Evolutionary conservation across 2,797 vertebrate genomes (phyloP), one percentile per base, ranked within the genome.

Genomic region (Xiphorhynchus erythropygius): DNA sequence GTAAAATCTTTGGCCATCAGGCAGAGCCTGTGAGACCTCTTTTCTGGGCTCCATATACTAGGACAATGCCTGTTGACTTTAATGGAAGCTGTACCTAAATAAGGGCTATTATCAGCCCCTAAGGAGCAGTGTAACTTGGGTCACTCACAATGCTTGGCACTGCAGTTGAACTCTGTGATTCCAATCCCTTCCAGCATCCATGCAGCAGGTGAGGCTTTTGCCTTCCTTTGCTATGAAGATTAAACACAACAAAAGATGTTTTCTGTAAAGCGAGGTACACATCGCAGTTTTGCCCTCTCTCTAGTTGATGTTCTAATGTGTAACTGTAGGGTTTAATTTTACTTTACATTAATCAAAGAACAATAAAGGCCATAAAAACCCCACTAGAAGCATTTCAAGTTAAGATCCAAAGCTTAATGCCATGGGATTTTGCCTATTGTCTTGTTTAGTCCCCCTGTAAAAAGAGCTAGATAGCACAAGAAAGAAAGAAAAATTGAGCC

Each of bases 321-420:
- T 97, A 97, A 96, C 97, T 98, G 98, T 96, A 97, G 87, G 94
- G 68, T 96, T 97, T 97, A 84, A 97, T 98, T 98, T 96, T 96
- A 94, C 98, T 98, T 98, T 98, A 98, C 98, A 99, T 99, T 99
- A 98, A 99, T 99, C 99, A 99, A 97, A 96, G 96, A 93, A 97
- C 97, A 97, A 97, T 96, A 94, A 96, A 91, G 95, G 90, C 97
- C 96, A 94, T 96, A 97, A 96, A 97, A 95, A 84, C 49, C 95
- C 71, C 94, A 89, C 95, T 79, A 97, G 97, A 96, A 95, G 94
- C 97, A 71, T 97, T 98, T 97, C 93, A 94, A 97, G 97, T 96
- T 89, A 95, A 96, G 95, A 97, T 94, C 96, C 97, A 94, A 82
- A 83, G 96, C 97, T 88, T 84, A 97, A 91, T 88, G 68, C 96